phyloP scores from a whole-genome alignment of 2,888 invertebrate species.

The Ornithoptera priamus region DNA sequence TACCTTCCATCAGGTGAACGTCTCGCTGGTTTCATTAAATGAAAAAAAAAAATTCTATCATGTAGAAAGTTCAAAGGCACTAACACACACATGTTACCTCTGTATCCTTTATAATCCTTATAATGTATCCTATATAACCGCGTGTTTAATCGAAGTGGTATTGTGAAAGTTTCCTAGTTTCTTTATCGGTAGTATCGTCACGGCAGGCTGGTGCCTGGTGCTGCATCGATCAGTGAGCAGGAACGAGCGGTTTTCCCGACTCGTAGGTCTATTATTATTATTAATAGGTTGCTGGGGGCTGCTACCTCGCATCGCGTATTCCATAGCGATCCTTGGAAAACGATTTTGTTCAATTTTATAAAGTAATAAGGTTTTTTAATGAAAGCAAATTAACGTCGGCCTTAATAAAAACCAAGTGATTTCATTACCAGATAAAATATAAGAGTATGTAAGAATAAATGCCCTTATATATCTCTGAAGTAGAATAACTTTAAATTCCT shows the following conservation, averaged over 20 bases:
- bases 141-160: no score
- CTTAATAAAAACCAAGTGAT: neutral
- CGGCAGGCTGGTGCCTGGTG: conserved; percentile 13
- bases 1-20: no score
- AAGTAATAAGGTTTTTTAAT: neutral
- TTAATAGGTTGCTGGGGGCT: conserved; percentile 23
- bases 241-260: conserved; percentile 16
- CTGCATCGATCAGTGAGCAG: conserved; percentile 14
- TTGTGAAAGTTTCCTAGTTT: neutral
- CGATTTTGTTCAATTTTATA: conserved; percentile 12
- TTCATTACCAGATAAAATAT: no score
- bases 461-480: no score
- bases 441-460: no score
- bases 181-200: conserved; percentile 6
- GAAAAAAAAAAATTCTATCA: no score
- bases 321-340: conserved; percentile 11
- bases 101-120: no score
- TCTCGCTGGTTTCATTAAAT: no score
- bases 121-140: no score
- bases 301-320: conserved; percentile 13
- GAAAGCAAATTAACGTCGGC: neutral
- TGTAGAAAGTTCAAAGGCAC: no score
- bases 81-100: no score
- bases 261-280: conserved; percentile 25
- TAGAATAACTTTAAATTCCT: no score